Base-by-base conservation (phyloP, 2,797 vertebrate genomes). In the Gallinago solitaria region DNA sequence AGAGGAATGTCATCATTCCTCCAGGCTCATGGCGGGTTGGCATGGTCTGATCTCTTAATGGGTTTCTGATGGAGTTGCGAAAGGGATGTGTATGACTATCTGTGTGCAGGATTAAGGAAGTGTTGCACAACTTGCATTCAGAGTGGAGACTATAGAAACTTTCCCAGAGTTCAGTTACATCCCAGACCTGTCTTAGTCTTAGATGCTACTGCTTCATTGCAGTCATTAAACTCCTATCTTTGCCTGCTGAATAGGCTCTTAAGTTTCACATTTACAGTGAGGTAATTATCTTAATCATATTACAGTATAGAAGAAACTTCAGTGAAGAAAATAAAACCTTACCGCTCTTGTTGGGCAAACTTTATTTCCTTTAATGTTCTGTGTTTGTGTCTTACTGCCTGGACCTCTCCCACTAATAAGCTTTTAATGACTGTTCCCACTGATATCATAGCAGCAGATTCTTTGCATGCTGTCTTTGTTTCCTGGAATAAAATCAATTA, bases 361-460 rank as follows among this genome's bases (percentile, higher is more conserved):
- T 86, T 94, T 30, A 60, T 71, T 64, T 78, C 60, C 75, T 83
- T 93, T 86, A 23, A 68, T 23, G 77, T 53, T 84, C 83, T 60
- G 64, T 84, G 90, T 89, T 95, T 67, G 59, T 95, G 47, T 90
- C 91, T 92, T 74, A 76, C 60, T 87, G 91, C 91, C 79, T 41
- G 54, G 79, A 75, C 92, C 67, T 90, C 27, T 93, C 77, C 54
- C 59, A 64, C 94, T 97, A 97, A 97, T 95, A 85, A 96, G 96
- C 65, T 93, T 96, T 95, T 97, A 96, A 96, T 96, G 97, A 89
- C 86, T 51, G n/a, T 25, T 94, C 95, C 93, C 83, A 86, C 82
- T 35, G 92, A 60, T 68, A 6, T 2, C 83, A 17, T 32, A 87
- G 86, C 77, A 76, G 35, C 70, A 73, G 51, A 63, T 53, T 32